These are phyloP conservation scores for Trichonephila clavata DNA, from an alignment of 1,140 invertebrate genomes.

Conservation along the genomic window DNA sequence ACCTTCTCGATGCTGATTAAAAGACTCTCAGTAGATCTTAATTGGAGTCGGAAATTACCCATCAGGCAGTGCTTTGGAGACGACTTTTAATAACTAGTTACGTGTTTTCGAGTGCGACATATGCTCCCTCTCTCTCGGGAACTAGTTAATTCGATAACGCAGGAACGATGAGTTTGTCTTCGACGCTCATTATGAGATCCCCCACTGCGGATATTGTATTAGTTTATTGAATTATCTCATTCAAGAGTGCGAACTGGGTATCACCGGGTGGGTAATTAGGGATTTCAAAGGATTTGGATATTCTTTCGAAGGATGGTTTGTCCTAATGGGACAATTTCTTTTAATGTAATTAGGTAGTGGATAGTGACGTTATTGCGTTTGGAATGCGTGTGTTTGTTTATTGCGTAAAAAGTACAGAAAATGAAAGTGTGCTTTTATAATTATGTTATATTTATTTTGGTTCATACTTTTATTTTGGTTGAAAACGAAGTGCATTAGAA, in stretches of 20 bases:
- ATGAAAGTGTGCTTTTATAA: too few relatives aligned
- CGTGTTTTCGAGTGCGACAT: too few relatives aligned
- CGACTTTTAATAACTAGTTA: conserved; percentile 20
- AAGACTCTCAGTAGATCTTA: conserved; percentile 44
- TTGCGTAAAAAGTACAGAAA: too few relatives aligned
- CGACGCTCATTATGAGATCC: background rate
- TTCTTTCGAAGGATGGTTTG: background rate
- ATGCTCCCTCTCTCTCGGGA: background rate
- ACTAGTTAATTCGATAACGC: conserved; percentile 40
- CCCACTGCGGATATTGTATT: conserved; percentile 8
- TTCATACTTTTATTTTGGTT: too few relatives aligned
- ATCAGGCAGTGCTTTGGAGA: background rate
- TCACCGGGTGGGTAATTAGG: conserved; percentile 19
- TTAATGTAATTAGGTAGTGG: too few relatives aligned
- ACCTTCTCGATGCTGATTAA: background rate
- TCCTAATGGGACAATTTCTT: background rate
- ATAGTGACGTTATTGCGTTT: too few relatives aligned
- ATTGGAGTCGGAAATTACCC: conserved; percentile 58
- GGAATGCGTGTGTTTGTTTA: too few relatives aligned
- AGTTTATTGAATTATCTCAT: conserved; percentile 40
- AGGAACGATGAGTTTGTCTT: background rate
- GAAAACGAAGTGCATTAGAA: too few relatives aligned
- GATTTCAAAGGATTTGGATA: background rate
- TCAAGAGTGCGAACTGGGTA: background rate
- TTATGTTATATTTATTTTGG: too few relatives aligned